phyloP scores from a whole-genome alignment of 2,797 vertebrate genomes.

The Muscicapa striata region DNA sequence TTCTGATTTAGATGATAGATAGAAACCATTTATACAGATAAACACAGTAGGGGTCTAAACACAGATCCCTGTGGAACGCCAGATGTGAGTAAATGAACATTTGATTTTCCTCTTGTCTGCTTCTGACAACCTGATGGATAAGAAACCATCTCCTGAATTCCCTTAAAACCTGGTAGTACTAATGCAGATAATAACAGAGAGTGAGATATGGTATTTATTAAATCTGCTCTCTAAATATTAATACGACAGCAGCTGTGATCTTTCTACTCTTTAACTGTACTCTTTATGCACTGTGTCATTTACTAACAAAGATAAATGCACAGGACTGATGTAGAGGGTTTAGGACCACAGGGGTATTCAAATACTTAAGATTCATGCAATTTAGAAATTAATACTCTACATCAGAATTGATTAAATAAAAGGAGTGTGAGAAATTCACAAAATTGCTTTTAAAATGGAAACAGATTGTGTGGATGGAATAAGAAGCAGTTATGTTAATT shows the following conservation, averaged over 20 bases:
- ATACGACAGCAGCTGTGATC: constrained; percentile 73
- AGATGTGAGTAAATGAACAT: constrained; percentile 79
- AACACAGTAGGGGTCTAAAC: constrained; percentile 78
- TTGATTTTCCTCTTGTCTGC: constrained; percentile 76
- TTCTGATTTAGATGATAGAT: constrained; percentile 82
- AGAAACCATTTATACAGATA: constrained; percentile 81
- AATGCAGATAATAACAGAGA: constrained; percentile 69
- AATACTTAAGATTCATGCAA: constrained; percentile 54
- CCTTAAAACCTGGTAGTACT: constrained; percentile 74
- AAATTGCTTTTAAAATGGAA: constrained; percentile 63
- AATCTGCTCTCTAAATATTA: constrained; percentile 80
- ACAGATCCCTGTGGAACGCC: constrained; percentile 73
- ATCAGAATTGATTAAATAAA: constrained; percentile 67
- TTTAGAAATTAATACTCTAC: constrained; percentile 69
- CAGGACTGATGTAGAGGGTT: constrained; percentile 27
- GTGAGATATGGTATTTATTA: constrained; percentile 77
- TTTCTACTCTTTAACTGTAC: constrained; percentile 70
- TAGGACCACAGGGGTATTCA: constrained; percentile 47
- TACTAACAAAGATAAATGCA: constrained; percentile 76
- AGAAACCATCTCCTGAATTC: constrained; percentile 77
- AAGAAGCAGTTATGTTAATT: constrained; percentile 32
- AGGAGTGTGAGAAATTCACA: constrained; percentile 44
- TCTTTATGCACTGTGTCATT: constrained; percentile 67
- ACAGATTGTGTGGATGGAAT: constrained; percentile 54
- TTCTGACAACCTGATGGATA: constrained; percentile 81